These are phyloP conservation scores for Phragmatobia fuliginosa DNA, from an alignment of 2,888 invertebrate species.

Conservation along the genomic window DNA sequence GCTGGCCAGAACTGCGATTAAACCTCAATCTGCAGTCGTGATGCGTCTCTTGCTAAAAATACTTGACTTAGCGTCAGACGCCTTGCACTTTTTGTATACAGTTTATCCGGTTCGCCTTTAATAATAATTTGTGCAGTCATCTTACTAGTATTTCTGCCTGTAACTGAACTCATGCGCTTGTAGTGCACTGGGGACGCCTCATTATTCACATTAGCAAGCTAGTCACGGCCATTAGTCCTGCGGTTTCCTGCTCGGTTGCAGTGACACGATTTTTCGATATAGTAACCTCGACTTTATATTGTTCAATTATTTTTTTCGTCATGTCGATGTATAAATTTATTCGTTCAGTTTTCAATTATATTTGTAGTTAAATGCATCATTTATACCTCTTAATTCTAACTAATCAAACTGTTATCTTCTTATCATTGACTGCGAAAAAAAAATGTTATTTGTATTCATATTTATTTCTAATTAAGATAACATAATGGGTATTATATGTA, in stretches of 20 bases:
- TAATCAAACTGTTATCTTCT: conserved; percentile 11
- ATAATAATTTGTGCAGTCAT: conserved; percentile 44
- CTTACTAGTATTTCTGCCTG: conserved; percentile 26
- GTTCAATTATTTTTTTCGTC: conserved; percentile 37
- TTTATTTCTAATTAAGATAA: conserved; percentile 23
- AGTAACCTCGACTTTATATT: conserved; percentile 63
- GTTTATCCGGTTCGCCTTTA: conserved; percentile 42
- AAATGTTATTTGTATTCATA: conserved; percentile 35
- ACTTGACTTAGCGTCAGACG: conserved; percentile 48
- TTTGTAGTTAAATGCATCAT: conserved; percentile 11
- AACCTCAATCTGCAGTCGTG: conserved; percentile 71
- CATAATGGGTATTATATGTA: background rate
- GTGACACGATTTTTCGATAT: conserved; percentile 57
- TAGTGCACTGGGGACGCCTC: conserved; percentile 44
- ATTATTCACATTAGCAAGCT: conserved; percentile 60
- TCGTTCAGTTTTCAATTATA: conserved; percentile 13
- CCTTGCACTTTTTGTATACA: conserved; percentile 34
- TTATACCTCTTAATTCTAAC: conserved; percentile 12
- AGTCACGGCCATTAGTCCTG: conserved; percentile 66
- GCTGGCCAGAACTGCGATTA: conserved; percentile 79
- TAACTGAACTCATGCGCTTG: conserved; percentile 39
- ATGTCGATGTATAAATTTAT: conserved; percentile 8
- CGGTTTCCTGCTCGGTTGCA: conserved; percentile 75
- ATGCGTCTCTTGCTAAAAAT: conserved; percentile 70
- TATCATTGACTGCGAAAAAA: background rate